Percentiles rank a stretch among this genome's conserved stretches.
Evolutionary conservation across 2,797 vertebrate species (phyloP).

Genomic region (Centroberyx gerrardi): DNA sequence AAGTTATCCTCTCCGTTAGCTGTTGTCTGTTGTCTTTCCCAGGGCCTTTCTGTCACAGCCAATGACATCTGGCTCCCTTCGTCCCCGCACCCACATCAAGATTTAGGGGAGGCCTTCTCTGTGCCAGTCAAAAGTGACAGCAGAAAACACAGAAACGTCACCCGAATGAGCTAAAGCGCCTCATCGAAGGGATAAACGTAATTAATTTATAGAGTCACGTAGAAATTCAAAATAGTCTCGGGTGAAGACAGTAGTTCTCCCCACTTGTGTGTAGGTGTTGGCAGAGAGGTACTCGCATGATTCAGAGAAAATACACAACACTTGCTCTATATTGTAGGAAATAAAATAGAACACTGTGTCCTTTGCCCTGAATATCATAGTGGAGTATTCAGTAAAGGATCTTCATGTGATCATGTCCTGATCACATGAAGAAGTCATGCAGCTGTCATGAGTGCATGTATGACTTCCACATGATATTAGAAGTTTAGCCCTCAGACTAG

Average conservation of each 20-base stretch:
- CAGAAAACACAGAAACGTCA: slow-evolving; percentile 55
- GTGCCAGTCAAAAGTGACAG: slow-evolving; percentile 14
- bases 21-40: slow-evolving; percentile 60
- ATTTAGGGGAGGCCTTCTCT: slow-evolving; percentile 34
- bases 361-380: too few relatives aligned
- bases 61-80: slow-evolving; percentile 71
- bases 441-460: too few relatives aligned
- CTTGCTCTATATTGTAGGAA: slow-evolving; percentile 48
- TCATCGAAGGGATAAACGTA: slow-evolving; percentile 66
- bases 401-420: too few relatives aligned
- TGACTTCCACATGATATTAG: too few relatives aligned
- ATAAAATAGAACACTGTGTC: too few relatives aligned
- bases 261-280: slow-evolving; percentile 78
- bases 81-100: slow-evolving; percentile 50
- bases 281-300: slow-evolving; percentile 72
- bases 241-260: slow-evolving; percentile 71
- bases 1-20: slow-evolving; percentile 53
- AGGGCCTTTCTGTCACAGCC: slow-evolving; percentile 47
- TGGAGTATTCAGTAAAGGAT: too few relatives aligned
- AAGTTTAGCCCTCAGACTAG: too few relatives aligned
- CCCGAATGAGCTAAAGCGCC: slow-evolving; percentile 54
- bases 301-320: slow-evolving; percentile 77
- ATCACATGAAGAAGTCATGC: too few relatives aligned
- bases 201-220: slow-evolving; percentile 76
- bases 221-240: slow-evolving; percentile 66